phyloP scores from a whole-genome alignment of 1,140 invertebrate genomes.

The Diplogasteroides magnus region DNA sequence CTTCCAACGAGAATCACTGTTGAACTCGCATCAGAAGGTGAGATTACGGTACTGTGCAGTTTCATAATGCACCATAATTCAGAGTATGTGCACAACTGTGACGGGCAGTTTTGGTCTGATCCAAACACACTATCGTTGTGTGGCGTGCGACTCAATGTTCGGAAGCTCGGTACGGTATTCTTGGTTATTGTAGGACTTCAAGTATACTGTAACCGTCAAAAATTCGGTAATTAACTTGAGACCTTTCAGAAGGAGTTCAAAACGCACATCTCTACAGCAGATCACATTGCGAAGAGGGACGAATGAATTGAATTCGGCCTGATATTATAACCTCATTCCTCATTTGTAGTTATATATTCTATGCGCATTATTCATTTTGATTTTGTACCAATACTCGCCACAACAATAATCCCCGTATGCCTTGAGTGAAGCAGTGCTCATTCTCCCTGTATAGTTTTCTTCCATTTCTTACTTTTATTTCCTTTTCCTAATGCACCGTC shows the following conservation, averaged over 20 bases:
- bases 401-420: too few species aligned
- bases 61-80: background rate
- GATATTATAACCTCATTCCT: too few species aligned
- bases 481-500: too few species aligned
- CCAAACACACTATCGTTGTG: constrained; percentile 51
- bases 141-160: constrained; percentile 34
- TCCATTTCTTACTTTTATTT: too few species aligned
- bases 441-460: too few species aligned
- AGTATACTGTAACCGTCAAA: background rate
- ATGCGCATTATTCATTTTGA: too few species aligned
- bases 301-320: too few species aligned
- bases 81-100: background rate
- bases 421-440: too few species aligned
- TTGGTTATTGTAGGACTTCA: too few species aligned
- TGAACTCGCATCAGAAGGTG: constrained; percentile 50
- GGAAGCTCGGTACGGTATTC: constrained; percentile 42
- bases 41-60: constrained; percentile 42
- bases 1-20: constrained; percentile 45
- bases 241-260: background rate
- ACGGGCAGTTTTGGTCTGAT: constrained; percentile 36
- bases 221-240: background rate
- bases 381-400: too few species aligned
- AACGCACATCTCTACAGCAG: background rate
- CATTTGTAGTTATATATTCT: too few species aligned
- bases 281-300: background rate